Conservation (phyloP, 2,888 invertebrate genomes). For the Toxonevra muliebris region DNA sequence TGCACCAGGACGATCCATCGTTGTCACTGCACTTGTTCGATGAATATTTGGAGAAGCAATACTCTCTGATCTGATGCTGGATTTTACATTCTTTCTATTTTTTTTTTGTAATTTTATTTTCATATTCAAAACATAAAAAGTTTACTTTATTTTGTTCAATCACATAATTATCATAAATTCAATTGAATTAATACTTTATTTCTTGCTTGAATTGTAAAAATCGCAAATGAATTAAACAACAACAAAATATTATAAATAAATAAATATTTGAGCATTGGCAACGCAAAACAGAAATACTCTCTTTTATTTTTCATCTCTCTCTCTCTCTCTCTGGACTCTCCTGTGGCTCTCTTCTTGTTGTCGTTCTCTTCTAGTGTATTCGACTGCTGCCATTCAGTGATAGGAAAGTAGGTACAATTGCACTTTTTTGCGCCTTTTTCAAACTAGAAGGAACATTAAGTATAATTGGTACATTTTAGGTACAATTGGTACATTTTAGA, state of each 20-base stretch:
- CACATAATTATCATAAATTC: not conserved
- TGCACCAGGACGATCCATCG: slow-evolving; percentile 70
- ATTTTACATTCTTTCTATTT: slow-evolving; percentile 4
- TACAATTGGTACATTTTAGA: no score
- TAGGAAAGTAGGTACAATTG: no score
- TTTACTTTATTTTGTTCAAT: not conserved
- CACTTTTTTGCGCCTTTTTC: no score
- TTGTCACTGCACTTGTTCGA: slow-evolving; percentile 79
- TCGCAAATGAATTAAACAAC: slow-evolving; percentile 19
- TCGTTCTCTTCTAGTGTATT: no score
- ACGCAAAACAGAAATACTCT: slow-evolving; percentile 1
- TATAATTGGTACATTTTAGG: no score
- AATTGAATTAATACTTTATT: not conserved
- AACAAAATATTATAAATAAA: slow-evolving; percentile 12
- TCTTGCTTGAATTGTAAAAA: slow-evolving; percentile 17
- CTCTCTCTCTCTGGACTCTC: no score
- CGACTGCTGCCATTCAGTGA: no score
- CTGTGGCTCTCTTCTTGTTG: no score
- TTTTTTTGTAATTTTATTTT: slow-evolving; percentile 3
- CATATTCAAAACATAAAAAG: not conserved
- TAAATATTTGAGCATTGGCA: slow-evolving; percentile 4
- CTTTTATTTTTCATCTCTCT: no score
- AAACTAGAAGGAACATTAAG: no score
- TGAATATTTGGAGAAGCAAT: slow-evolving; percentile 67
- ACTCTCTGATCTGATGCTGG: not conserved